Evolutionary conservation across 2,113 vertebrate genomes (phyloP), one percentile per base, ranked within the genome.

Genomic region (Polypterus bichir): DNA sequence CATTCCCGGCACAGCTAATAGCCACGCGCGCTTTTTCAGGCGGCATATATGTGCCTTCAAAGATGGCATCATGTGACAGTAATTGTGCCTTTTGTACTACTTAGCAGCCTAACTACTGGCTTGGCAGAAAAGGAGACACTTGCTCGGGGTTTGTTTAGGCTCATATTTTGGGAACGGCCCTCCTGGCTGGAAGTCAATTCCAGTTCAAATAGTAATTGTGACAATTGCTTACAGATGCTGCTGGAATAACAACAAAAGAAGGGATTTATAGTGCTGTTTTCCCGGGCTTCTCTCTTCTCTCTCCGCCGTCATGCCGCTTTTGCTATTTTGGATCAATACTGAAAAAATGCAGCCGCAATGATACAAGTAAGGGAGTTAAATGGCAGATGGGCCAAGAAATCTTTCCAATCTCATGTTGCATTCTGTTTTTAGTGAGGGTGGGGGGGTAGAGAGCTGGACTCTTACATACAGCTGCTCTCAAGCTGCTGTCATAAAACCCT

Each of bases 161-260:
- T 81, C 72, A 70, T 83, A 84, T 85, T 77, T 63, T 7, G 54
- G 78, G 84, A 86, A 87, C 87, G 78, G 81, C 85, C 83, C 67
- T 79, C 81, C 83, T 85, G 81, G 83, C 84, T 83, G 81, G 72
- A 83, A 84, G 81, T 85, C 82, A 84, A 88, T 80, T 82, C 74
- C 79, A 81, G 76, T 88, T 84, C 79, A 80, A 83, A 75, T 79
- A 77, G 83, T 86, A 87, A 88, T 85, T 86, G 81, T 79, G 83
- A 86, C 89, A 92, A 91, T 90, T 91, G 85, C 85, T 83, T 78
- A 73, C 70, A 83, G 83, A 89, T 90, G 88, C 85, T 85, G 81
- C 76, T 86, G 80, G 84, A 90, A 85, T 78, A 81, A 80, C 76
- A 88, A 85, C 85, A 83, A 81, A 84, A 83, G 79, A 84, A 77